phyloP scores from a whole-genome alignment of 2,888 invertebrate genomes.

The Junonia oenone region DNA sequence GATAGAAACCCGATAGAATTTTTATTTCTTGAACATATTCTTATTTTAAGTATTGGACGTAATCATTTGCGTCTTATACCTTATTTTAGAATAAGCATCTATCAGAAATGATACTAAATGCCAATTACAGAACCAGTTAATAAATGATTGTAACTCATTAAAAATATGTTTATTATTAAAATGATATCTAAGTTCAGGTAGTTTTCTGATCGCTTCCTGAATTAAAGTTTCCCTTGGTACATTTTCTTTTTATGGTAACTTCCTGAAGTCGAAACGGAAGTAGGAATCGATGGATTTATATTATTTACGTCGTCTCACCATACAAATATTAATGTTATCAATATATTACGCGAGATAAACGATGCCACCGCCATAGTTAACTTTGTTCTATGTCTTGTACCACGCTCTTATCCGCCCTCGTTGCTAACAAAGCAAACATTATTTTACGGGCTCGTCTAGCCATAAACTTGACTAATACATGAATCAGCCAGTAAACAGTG shows the following conservation, averaged over 20 bases:
- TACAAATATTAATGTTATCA: neutral
- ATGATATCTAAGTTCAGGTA: neutral
- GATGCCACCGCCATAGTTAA: neutral
- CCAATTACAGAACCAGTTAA: neutral
- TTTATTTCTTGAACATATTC: too few species aligned
- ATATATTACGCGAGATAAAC: neutral
- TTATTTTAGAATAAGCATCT: neutral
- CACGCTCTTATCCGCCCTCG: slow-evolving; percentile 20
- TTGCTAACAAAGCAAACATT: slow-evolving; percentile 42
- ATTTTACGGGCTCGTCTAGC: slow-evolving; percentile 35
- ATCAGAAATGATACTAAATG: neutral
- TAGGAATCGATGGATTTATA: neutral
- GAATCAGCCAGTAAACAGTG: slow-evolving; percentile 36
- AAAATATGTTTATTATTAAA: neutral
- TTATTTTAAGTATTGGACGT: neutral
- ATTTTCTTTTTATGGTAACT: neutral
- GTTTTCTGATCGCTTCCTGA: neutral
- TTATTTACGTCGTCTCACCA: neutral
- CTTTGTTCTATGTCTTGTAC: slow-evolving; percentile 1
- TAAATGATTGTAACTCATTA: too few species aligned
- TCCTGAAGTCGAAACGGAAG: neutral
- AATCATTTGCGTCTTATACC: neutral
- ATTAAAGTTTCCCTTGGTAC: neutral
- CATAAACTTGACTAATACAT: slow-evolving; percentile 44
- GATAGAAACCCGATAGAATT: too few species aligned